Percentiles rank a stretch among this genome's conserved stretches.
Evolutionary conservation across 2,888 invertebrate genomes (phyloP).

Genomic region (Malachius bipustulatus): DNA sequence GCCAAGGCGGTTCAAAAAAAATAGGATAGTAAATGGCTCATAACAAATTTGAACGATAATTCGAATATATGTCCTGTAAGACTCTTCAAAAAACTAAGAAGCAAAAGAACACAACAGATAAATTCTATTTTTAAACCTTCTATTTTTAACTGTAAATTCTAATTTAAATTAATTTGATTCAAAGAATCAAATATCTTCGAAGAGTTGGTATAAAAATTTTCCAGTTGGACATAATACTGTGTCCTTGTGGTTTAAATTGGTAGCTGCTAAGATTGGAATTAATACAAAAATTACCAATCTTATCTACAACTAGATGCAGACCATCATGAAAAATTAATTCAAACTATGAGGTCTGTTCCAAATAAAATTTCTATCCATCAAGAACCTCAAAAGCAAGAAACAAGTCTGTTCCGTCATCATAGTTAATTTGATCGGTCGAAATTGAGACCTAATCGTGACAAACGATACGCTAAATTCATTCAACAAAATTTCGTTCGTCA

Average conservation of each 20-base stretch:
- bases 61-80: neutral
- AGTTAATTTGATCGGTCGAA: too few species aligned
- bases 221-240: conserved; percentile 6
- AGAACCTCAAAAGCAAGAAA: too few species aligned
- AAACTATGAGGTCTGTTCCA: too few species aligned
- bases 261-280: conserved; percentile 8
- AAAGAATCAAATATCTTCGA: neutral
- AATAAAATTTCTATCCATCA: too few species aligned
- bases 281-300: conserved; percentile 8
- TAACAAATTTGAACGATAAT: neutral
- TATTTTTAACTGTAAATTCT: neutral
- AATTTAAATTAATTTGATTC: too few species aligned
- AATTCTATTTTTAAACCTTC: neutral
- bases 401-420: too few species aligned
- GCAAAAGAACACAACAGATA: neutral
- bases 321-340: too few species aligned
- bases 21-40: neutral
- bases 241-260: conserved; percentile 10
- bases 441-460: too few species aligned
- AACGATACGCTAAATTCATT: too few species aligned
- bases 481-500: too few species aligned
- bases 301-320: conserved; percentile 6
- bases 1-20: conserved; percentile 4
- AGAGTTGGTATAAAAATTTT: neutral
- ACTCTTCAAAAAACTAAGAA: neutral